Percentiles rank a stretch among this genome's conserved stretches.
These are phyloP conservation scores for Hanleya hanleyi DNA, from an alignment of 2,888 invertebrate genomes.

Conservation along the genomic window DNA sequence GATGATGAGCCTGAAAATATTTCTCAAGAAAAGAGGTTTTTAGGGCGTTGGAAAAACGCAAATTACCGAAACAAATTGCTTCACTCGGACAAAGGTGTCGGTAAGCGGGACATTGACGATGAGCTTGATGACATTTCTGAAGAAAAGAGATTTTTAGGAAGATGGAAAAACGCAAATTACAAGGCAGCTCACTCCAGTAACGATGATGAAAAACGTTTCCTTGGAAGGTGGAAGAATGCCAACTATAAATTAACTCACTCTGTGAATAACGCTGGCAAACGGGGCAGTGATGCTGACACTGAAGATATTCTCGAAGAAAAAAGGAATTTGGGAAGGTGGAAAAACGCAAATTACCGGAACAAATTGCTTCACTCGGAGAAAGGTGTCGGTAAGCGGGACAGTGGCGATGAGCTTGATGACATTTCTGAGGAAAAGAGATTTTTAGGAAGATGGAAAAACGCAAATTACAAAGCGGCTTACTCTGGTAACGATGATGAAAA, in stretches of 20 bases:
- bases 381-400: no score
- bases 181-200: background rate
- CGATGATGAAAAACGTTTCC: background rate
- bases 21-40: background rate
- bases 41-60: constrained; percentile 6
- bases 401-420: background rate
- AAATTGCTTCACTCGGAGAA: background rate
- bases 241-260: background rate
- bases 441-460: constrained; percentile 7
- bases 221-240: background rate
- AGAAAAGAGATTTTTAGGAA: constrained; percentile 3
- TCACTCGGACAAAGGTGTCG: background rate
- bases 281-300: background rate
- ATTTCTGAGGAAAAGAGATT: background rate
- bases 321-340: background rate
- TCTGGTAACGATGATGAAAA: background rate
- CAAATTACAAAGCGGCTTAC: background rate
- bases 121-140: background rate
- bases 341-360: background rate
- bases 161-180: constrained; percentile 6
- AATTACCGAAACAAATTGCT: background rate
- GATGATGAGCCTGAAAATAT: background rate
- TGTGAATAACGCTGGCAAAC: background rate
- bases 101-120: background rate
- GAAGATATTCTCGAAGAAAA: background rate